These are phyloP conservation scores for Morus bassanus DNA, from an alignment of 2,797 vertebrate genomes.

Conservation along the genomic window DNA sequence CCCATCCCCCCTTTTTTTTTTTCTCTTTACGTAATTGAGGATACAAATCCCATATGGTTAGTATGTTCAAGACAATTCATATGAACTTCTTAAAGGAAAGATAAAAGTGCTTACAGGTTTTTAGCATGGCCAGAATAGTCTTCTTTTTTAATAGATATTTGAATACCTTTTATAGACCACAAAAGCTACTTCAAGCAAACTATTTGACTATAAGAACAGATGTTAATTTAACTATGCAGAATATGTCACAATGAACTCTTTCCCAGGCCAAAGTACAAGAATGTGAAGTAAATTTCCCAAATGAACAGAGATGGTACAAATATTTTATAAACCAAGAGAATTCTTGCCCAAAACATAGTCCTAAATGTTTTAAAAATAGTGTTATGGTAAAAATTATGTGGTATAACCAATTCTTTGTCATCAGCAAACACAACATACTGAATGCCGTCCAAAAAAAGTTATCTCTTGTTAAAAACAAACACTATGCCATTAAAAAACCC, in stretches of 20 bases:
- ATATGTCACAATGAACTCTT: neutral
- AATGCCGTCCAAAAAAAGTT: neutral
- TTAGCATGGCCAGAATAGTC: neutral
- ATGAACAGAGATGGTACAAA: neutral
- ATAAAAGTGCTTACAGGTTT: neutral
- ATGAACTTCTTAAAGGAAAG: neutral
- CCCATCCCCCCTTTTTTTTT: rapidly evolving
- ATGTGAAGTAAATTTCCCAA: neutral
- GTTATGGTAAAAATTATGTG: neutral
- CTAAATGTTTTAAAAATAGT: neutral
- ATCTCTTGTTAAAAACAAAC: neutral
- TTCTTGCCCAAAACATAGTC: neutral
- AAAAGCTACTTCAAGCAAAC: neutral
- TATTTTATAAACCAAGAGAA: neutral
- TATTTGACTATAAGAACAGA: neutral
- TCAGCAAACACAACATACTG: neutral
- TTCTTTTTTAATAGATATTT: neutral
- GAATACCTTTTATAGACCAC: neutral
- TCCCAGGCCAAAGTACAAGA: neutral
- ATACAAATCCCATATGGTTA: neutral
- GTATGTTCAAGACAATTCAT: neutral
- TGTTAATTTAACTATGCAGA: neutral
- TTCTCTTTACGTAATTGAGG: too few relatives aligned
- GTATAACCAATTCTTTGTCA: neutral
- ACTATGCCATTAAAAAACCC: too few relatives aligned